These are phyloP conservation scores for Lutjanus erythropterus DNA, from an alignment of 2,113 vertebrate species.

Conservation along the genomic window DNA sequence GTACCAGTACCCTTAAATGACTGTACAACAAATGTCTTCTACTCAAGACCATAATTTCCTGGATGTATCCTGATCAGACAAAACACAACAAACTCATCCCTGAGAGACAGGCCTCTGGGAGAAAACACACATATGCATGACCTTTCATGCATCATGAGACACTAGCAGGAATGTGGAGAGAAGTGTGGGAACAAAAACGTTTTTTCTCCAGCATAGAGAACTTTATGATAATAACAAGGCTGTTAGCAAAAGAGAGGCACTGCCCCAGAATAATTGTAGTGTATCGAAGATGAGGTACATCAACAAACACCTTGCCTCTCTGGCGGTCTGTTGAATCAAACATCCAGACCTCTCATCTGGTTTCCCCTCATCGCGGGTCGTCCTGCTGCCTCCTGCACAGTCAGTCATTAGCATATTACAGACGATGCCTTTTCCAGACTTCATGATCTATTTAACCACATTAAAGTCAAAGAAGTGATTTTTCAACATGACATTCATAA, in stretches of 20 bases:
- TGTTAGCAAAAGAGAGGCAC: background rate
- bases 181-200: background rate
- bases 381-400: constrained; percentile 15
- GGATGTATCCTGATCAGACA: background rate
- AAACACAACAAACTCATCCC: background rate
- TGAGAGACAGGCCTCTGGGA: background rate
- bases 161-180: constrained; percentile 42
- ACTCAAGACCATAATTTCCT: background rate
- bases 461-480: constrained; percentile 55
- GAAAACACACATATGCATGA: constrained; percentile 16
- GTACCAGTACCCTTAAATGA: too few species aligned
- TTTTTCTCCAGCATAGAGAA: background rate
- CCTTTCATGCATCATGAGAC: constrained; percentile 47
- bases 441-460: constrained; percentile 46
- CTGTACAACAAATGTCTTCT: too few species aligned
- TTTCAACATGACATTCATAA: constrained; percentile 52
- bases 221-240: background rate
- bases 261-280: background rate
- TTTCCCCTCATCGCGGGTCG: constrained; percentile 32
- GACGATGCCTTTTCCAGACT: constrained; percentile 31
- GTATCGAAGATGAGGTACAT: background rate
- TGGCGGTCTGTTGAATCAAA: constrained; percentile 17
- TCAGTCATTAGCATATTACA: constrained; percentile 51
- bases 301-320: constrained; percentile 16
- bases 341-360: constrained; percentile 33